These are phyloP conservation scores for Chelidonichthys spinosus DNA, from an alignment of 2,797 vertebrate genomes.

Conservation along the genomic window DNA sequence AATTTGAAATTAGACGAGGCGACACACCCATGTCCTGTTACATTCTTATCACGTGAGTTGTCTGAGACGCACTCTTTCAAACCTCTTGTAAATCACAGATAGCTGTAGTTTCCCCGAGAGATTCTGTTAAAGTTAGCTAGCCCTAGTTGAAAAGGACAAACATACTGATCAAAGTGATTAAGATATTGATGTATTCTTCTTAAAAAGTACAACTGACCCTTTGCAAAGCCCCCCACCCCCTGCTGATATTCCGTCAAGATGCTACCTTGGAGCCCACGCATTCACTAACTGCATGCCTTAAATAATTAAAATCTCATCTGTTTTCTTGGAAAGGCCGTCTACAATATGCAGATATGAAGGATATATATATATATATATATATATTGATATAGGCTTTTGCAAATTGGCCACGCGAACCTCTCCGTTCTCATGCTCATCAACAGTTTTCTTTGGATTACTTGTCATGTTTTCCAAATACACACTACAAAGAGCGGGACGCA, in stretches of 20 bases:
- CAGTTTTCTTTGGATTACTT: background rate
- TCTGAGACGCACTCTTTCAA: background rate
- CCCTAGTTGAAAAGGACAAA: background rate
- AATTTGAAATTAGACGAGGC: conserved; percentile 22
- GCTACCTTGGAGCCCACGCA: background rate
- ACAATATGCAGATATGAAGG: no score
- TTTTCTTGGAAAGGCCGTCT: no score
- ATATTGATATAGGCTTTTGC: no score
- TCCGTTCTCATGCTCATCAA: background rate
- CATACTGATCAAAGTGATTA: background rate
- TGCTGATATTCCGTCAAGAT: background rate
- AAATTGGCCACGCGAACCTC: background rate
- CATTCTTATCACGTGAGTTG: conserved; percentile 8
- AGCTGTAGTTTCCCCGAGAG: background rate
- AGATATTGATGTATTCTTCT: background rate
- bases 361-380: no score
- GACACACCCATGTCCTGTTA: conserved; percentile 2
- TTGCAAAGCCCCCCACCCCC: background rate
- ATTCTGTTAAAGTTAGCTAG: background rate
- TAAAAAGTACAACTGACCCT: background rate
- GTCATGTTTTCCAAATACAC: background rate
- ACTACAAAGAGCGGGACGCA: background rate
- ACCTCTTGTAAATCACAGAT: background rate
- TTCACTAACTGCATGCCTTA: no score
- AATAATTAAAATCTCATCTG: no score